These are phyloP conservation scores for Drosophila teissieri DNA, from an alignment of 1,140 invertebrate genomes.

Conservation along the genomic window DNA sequence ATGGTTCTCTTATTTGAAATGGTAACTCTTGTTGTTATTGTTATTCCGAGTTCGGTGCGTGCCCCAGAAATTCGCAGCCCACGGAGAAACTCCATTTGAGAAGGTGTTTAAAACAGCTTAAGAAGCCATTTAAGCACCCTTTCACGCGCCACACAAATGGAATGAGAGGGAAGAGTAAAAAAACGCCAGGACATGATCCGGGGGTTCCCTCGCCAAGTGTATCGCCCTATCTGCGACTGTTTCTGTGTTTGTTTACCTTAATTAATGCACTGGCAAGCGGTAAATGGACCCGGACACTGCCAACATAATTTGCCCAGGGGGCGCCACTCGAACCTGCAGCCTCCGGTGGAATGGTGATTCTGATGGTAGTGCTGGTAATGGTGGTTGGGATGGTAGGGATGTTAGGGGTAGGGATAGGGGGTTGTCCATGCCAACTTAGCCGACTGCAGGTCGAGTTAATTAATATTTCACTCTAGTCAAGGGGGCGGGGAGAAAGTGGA, in stretches of 20 bases:
- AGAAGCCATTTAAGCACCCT: constrained; percentile 29
- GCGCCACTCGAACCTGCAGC: constrained; percentile 26
- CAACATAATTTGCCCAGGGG: constrained; percentile 43
- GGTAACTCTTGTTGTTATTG: constrained; percentile 17
- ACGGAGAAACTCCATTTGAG: constrained; percentile 17
- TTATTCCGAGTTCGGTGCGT: constrained; percentile 40
- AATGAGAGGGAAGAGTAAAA: not conserved
- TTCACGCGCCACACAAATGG: constrained; percentile 21
- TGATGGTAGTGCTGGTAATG: not conserved
- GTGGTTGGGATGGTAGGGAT: no score
- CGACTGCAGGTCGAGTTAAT: constrained; percentile 57
- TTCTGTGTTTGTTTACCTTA: constrained; percentile 76
- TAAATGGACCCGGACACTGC: constrained; percentile 36
- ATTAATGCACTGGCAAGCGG: constrained; percentile 72
- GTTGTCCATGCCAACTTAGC: constrained; percentile 3
- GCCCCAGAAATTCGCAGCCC: constrained; percentile 34
- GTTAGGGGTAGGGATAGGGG: not conserved
- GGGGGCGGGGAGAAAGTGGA: not conserved
- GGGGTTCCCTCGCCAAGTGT: not conserved
- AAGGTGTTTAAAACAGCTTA: constrained; percentile 68
- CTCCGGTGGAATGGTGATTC: constrained; percentile 1
- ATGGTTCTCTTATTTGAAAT: constrained; percentile 3
- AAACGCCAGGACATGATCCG: constrained; percentile 10
- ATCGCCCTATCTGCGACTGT: not conserved
- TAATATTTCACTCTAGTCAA: constrained; percentile 66